Percentiles rank a stretch among this genome's conserved stretches.
phyloP scores from a whole-genome alignment of 2,888 invertebrate genomes.

The Drosophila anceps region DNA sequence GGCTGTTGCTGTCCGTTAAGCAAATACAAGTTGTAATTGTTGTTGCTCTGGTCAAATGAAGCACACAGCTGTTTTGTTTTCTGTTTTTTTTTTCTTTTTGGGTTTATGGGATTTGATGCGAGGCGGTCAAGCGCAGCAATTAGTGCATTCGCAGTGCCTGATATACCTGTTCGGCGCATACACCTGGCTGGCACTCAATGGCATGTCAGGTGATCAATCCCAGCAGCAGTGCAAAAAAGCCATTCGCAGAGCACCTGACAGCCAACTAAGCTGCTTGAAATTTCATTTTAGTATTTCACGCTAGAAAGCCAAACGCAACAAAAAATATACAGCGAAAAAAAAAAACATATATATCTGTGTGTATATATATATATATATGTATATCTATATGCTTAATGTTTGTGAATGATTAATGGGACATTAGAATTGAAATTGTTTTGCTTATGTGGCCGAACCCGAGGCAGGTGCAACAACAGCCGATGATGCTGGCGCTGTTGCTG shows the following conservation, averaged over 20 bases:
- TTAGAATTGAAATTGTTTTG: constrained; percentile 80
- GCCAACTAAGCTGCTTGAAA: constrained; percentile 75
- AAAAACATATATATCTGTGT: constrained; percentile 12
- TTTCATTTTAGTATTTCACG: constrained; percentile 76
- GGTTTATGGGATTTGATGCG: constrained; percentile 22
- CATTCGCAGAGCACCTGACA: constrained; percentile 65
- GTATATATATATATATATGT: constrained; percentile 25
- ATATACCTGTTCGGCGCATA: constrained; percentile 22
- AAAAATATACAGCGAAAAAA: constrained; percentile 13
- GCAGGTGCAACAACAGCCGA: constrained; percentile 38
- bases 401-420: constrained; percentile 79
- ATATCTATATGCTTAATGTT: constrained; percentile 71
- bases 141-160: constrained; percentile 63
- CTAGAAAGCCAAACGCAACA: constrained; percentile 61
- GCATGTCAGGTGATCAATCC: constrained; percentile 60
- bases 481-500: not conserved
- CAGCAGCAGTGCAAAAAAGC: constrained; percentile 17
- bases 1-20: constrained; percentile 10
- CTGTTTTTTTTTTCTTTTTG: not conserved
- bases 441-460: constrained; percentile 36
- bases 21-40: constrained; percentile 35
- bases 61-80: constrained; percentile 20
- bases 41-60: constrained; percentile 44
- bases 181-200: constrained; percentile 27
- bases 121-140: constrained; percentile 69